A percentile compares a stretch with the other conserved stretches of the same genome.
Conservation (phyloP, 2,113 vertebrate species). For the Zosterops pallidus region DNA sequence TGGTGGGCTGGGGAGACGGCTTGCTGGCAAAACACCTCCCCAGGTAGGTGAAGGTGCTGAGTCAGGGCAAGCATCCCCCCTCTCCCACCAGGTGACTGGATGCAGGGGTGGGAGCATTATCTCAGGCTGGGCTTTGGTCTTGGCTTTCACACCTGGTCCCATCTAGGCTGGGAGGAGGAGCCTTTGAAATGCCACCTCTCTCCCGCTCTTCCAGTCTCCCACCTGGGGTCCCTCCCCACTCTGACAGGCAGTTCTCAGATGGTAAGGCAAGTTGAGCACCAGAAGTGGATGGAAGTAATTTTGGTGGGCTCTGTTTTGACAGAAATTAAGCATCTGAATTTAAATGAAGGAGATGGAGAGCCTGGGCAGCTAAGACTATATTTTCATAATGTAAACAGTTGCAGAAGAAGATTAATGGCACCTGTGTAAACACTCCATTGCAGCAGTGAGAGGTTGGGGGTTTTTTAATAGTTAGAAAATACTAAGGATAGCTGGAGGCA, state of each 20-base stretch:
- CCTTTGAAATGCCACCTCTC: not conserved
- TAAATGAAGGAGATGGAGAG: not conserved
- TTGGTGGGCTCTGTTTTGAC: constrained; percentile 22
- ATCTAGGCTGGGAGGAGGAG: not conserved
- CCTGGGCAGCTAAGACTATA: not conserved
- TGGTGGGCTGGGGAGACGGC: not conserved
- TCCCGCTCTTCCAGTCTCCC: not conserved
- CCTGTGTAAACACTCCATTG: not conserved
- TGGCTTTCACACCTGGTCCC: not conserved
- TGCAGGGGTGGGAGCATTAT: not conserved
- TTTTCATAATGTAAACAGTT: constrained; percentile 24
- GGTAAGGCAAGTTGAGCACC: not conserved
- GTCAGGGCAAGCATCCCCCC: not conserved
- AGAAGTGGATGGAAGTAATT: constrained; percentile 21
- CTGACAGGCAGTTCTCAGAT: not conserved
- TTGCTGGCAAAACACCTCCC: not conserved
- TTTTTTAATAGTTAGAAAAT: not conserved
- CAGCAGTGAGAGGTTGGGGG: not conserved
- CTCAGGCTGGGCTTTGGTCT: not conserved
- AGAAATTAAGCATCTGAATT: constrained; percentile 44
- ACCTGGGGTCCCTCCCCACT: not conserved
- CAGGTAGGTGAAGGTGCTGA: not conserved
- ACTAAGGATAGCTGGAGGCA: not conserved
- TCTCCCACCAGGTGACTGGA: no score
- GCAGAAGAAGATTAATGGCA: constrained; percentile 23